Evolutionary conservation across 2,888 invertebrate species (phyloP).

Genomic region (Argyra leucocephala): DNA sequence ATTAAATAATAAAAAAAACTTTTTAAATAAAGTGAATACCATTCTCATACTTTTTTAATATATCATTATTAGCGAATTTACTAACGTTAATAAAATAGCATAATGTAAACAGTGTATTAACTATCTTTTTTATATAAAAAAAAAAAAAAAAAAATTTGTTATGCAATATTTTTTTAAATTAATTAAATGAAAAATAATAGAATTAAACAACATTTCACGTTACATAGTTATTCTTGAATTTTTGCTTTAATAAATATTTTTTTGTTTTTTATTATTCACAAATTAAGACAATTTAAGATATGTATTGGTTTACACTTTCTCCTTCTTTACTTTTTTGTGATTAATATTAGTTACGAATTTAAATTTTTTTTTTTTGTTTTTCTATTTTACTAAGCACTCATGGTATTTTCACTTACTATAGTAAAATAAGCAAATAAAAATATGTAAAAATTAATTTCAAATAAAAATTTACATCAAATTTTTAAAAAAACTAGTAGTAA

Average conservation of each 20-base stretch:
- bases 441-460: too few relatives aligned
- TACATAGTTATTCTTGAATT: background rate
- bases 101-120: background rate
- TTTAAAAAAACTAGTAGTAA: too few relatives aligned
- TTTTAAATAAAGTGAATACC: too few relatives aligned
- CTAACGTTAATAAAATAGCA: too few relatives aligned
- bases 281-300: conserved; percentile 1
- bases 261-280: background rate
- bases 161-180: background rate
- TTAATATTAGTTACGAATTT: too few relatives aligned
- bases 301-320: background rate
- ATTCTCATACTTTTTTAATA: too few relatives aligned
- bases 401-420: background rate
- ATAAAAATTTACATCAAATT: too few relatives aligned
- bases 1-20: too few relatives aligned
- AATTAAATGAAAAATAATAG: background rate
- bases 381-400: background rate
- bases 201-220: background rate
- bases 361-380: too few relatives aligned
- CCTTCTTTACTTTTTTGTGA: background rate
- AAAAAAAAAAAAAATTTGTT: background rate
- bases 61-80: too few relatives aligned
- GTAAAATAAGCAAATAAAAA: too few relatives aligned
- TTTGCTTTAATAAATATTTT: background rate
- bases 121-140: too few relatives aligned